Evolutionary conservation across 2,888 invertebrate genomes (phyloP).

Genomic region (Hofmannophila pseudospretella): DNA sequence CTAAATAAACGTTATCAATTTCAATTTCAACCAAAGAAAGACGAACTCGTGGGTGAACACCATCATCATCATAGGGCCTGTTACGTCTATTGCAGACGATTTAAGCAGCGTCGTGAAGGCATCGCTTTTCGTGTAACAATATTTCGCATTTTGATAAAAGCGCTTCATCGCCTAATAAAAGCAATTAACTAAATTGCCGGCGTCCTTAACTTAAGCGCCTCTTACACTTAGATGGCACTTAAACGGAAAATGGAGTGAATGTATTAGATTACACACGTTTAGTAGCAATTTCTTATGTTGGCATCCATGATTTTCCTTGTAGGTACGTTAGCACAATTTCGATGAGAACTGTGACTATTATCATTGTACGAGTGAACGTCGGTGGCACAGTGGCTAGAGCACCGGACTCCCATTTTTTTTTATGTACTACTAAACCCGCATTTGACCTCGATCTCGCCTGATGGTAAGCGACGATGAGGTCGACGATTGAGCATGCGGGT

Average conservation of each 20-base stretch:
- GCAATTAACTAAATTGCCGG: conserved; percentile 56
- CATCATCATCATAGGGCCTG: too few relatives aligned
- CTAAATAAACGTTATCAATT: too few relatives aligned
- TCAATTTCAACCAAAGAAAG: too few relatives aligned
- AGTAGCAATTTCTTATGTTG: background rate
- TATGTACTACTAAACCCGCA: too few relatives aligned
- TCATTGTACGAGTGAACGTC: too few relatives aligned
- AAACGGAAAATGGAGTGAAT: conserved; percentile 30
- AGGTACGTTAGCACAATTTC: background rate
- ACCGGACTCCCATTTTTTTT: too few relatives aligned
- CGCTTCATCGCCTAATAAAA: conserved; percentile 49
- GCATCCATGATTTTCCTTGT: background rate
- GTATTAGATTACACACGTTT: conserved; percentile 32
- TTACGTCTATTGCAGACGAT: too few relatives aligned
- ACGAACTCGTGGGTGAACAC: background rate
- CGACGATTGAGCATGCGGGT: too few relatives aligned
- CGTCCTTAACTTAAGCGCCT: conserved; percentile 40
- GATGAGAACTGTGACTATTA: background rate
- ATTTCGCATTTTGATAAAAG: conserved; percentile 48
- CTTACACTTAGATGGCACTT: conserved; percentile 40
- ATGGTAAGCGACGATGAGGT: too few relatives aligned
- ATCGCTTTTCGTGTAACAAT: conserved; percentile 16
- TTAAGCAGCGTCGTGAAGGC: too few relatives aligned
- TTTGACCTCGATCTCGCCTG: too few relatives aligned
- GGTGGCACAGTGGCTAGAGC: too few relatives aligned